Evolutionary conservation across 2,113 vertebrate genomes (phyloP).

Genomic region (Hemiscyllium ocellatum): DNA sequence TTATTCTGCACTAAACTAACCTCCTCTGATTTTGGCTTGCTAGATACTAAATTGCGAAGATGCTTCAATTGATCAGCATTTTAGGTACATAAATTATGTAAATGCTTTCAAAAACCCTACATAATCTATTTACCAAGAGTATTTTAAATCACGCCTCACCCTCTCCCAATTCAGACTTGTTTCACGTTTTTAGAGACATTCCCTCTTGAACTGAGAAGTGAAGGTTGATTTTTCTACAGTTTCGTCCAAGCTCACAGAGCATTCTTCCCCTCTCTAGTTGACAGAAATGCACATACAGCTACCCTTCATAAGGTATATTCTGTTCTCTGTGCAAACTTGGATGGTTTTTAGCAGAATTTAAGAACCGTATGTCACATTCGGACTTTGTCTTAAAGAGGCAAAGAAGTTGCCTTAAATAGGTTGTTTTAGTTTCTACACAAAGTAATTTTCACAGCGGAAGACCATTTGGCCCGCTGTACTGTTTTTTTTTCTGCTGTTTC

Average conservation of each 20-base stretch:
- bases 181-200: neutral
- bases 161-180: neutral
- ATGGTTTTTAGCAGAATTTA: neutral
- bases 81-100: neutral
- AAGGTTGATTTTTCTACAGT: neutral
- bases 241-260: neutral
- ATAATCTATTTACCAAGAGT: neutral
- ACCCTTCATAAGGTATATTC: neutral
- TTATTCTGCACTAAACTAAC: neutral
- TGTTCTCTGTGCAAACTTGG: neutral
- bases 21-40: neutral
- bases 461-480: neutral
- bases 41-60: neutral
- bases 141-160: neutral
- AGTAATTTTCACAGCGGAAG: neutral
- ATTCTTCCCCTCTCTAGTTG: neutral
- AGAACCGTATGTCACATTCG: neutral
- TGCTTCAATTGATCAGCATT: neutral
- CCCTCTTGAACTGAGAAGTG: neutral
- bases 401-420: neutral
- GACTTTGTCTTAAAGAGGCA: too few species aligned
- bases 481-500: neutral
- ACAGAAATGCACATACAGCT: neutral
- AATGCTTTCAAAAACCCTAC: neutral
- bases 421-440: neutral